These are phyloP conservation scores for Ptiloglossa arizonensis DNA, from an alignment of 1,140 invertebrate species.

Conservation along the genomic window DNA sequence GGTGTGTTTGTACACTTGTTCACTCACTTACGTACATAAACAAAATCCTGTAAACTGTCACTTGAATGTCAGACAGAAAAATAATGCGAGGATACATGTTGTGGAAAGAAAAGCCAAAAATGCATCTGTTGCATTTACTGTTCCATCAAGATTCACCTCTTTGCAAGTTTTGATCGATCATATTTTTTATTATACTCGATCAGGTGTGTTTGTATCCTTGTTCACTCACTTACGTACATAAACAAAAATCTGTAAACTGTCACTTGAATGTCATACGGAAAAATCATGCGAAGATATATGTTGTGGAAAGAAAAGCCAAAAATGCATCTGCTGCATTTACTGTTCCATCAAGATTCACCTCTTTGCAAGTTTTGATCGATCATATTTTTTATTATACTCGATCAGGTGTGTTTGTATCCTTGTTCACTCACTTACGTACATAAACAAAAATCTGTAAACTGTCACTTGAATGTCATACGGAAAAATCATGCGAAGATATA, in stretches of 20 bases:
- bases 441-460: background rate
- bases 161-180: too few species aligned
- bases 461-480: background rate
- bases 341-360: too few species aligned
- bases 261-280: background rate
- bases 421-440: background rate
- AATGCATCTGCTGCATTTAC: too few species aligned
- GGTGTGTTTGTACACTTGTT: background rate
- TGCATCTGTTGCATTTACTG: too few species aligned
- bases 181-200: background rate
- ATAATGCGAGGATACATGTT: too few species aligned
- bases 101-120: too few species aligned
- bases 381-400: too few species aligned
- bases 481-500: too few species aligned
- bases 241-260: background rate
- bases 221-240: background rate
- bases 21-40: background rate
- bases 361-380: too few species aligned
- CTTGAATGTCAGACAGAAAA: background rate
- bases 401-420: background rate
- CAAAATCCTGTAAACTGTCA: background rate
- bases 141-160: too few species aligned
- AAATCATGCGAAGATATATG: too few species aligned
- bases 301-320: too few species aligned
- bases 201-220: background rate